Evolutionary conservation across 2,888 invertebrate species (phyloP), one percentile per base, ranked within the genome.

Genomic region (Agriopis aurantiaria): DNA sequence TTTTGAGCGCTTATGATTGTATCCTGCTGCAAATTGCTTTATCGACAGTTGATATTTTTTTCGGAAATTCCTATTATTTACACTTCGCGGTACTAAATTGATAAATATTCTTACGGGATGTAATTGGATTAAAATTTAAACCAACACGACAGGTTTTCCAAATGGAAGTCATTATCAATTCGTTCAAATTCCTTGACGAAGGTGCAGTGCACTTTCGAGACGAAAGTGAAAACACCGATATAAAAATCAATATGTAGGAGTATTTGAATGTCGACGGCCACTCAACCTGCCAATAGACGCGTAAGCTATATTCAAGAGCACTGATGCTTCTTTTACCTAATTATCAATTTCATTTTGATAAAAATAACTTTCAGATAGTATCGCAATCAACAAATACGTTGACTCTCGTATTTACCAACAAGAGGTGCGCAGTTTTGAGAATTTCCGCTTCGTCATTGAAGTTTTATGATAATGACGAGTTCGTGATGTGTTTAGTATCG

Each of bases 201-300:
- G 78, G 81, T 78, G 65, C 80, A 81, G 78, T 80, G 81, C 76
- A 83, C 84, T 77, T 69, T 40, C 64, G 14, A 81, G 74, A 78
- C 77, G 82, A 87, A 87, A 88, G 85, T 83, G 83, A 86, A 88
- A 87, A 81, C 77, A 77, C 66, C 67, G 76, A 77, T 79, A 75
- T 82, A 74, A 81, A 84, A 77, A 83, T 86, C 82, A 85, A 84
- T 33, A 33, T 33, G 5, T 33, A 33, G 2, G 33, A 33, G 33
- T 82, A 84, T 83, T 85, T 82, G 77, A 83, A 86, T 82, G 79
- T 82, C 81, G 79, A 77, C 76, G 83, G 82, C 74, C 83, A 72
- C 82, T 86, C 82, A 85, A 85, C 84, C 77, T 73, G 68, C 23
- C 46, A 53, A 66, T 49, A 76, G 78, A 72, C 72, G 68, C 76